phyloP scores from a whole-genome alignment of 64 coral and sea anemone species.

The Montipora foliosa region DNA sequence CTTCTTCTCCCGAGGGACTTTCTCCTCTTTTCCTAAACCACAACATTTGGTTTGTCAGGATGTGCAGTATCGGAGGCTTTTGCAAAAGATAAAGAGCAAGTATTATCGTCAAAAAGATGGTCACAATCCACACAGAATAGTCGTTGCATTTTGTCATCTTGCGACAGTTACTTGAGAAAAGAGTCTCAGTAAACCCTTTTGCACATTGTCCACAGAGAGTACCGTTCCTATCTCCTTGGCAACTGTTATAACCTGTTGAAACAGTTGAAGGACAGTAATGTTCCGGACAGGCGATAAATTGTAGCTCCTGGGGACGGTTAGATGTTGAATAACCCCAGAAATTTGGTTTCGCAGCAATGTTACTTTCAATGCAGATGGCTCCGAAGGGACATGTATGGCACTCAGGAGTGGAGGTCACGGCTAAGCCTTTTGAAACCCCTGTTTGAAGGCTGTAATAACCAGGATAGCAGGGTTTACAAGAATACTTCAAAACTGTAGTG shows the following conservation, averaged over 20 bases:
- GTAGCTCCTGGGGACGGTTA: not conserved
- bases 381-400: too few species aligned
- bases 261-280: slow-evolving; percentile 30
- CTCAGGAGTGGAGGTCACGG: too few species aligned
- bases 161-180: slow-evolving; percentile 22
- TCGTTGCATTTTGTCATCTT: slow-evolving; percentile 2
- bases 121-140: not conserved
- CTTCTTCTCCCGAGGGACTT: not conserved
- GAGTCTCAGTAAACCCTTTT: slow-evolving; percentile 44
- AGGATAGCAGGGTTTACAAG: too few species aligned
- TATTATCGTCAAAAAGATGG: too few species aligned
- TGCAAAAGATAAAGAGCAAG: too few species aligned
- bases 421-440: too few species aligned
- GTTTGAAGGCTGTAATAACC: too few species aligned
- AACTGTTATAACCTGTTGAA: slow-evolving; percentile 41
- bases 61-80: slow-evolving; percentile 14
- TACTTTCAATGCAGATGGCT: not conserved
- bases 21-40: slow-evolving; percentile 10
- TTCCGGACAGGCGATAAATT: not conserved
- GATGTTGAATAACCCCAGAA: slow-evolving; percentile 49
- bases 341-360: slow-evolving; percentile 31
- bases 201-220: slow-evolving; percentile 45
- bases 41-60: not conserved
- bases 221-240: slow-evolving; percentile 28
- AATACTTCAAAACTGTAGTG: too few species aligned